Base-by-base conservation (phyloP, 1,140 invertebrate genomes). In the Lepidostoma basale region DNA sequence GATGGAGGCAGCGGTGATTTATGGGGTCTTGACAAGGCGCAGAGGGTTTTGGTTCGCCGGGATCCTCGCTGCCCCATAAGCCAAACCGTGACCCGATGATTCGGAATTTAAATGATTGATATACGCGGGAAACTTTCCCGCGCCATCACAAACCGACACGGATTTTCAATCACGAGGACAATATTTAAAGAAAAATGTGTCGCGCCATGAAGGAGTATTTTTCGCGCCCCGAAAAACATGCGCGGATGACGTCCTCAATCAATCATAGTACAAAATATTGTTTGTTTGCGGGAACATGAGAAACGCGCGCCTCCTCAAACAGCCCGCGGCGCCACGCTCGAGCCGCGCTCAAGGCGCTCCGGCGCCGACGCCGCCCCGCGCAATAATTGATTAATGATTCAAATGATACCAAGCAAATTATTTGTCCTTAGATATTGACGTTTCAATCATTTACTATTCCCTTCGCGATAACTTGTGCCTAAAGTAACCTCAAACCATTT, bases 91-190 rank as follows among this genome's bases (percentile, higher is more conserved):
- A 59, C 54, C 54, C 54, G 54, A 59, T 40, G 54, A 59, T 59
- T 59, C 54, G 54, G 23, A 59, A 59, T 59, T 59, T 59, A 59
- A 59, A 59, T 59, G 54, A 59, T 59, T 59, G 54, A 59, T 59
- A 59, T 59, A 40, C 54, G 54, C 22, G 18, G 18, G 16, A 56
- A 59, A 59, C 8, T 23, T 59, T 59, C 18, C 54, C 30, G 54
- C 54, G 33, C 25, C 52, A 23, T 59, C 54, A 22, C 16, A 23
- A 39, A 18, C 30, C 30, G 54, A 59, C 54, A 59, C 22, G 54
- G 54, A 18, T 59, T 59, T 59, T 39, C 54, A 59, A 59, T 59
- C 54, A 59, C 25, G 33, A 39, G 54, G 54, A 59, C 54, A 59
- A 54, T 54, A 54, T 54, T 54, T 54, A 54, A 54, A 54, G 49